A percentile compares a stretch with the other conserved stretches of the same genome.
Conservation (phyloP, 2,113 vertebrate genomes). For the Urocitellus parryii region DNA sequence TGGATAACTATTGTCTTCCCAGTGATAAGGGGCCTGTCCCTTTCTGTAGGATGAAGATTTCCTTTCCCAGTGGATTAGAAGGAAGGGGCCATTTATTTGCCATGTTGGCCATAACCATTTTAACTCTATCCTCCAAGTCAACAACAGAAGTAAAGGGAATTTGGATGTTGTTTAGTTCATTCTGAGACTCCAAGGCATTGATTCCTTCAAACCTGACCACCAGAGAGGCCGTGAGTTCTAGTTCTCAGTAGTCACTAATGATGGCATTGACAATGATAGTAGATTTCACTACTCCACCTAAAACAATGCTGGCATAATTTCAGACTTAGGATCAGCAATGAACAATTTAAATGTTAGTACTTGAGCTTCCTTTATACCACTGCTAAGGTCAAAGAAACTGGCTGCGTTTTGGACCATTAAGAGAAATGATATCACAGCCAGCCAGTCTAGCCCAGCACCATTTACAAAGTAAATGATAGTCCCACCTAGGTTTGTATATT, state of each 20-base stretch:
- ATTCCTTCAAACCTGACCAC: slow-evolving; percentile 93
- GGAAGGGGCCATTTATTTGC: slow-evolving; percentile 83
- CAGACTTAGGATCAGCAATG: slow-evolving; percentile 93
- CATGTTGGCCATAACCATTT: slow-evolving; percentile 91
- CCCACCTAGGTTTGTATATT: slow-evolving; percentile 89
- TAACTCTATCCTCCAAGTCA: slow-evolving; percentile 92
- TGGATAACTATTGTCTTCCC: not conserved
- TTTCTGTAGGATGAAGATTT: not conserved
- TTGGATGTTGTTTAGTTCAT: slow-evolving; percentile 90
- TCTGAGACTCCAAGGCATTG: slow-evolving; percentile 91
- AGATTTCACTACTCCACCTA: slow-evolving; percentile 95
- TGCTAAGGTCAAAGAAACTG: slow-evolving; percentile 94
- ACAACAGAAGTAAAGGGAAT: slow-evolving; percentile 89
- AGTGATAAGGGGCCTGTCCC: not conserved
- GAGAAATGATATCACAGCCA: slow-evolving; percentile 93
- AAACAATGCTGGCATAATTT: slow-evolving; percentile 94
- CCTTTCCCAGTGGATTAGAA: not conserved
- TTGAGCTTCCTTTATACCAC: slow-evolving; percentile 92
- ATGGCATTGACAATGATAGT: slow-evolving; percentile 94
- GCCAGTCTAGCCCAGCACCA: slow-evolving; percentile 93
- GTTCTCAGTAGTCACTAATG: slow-evolving; percentile 92
- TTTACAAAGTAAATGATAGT: slow-evolving; percentile 96
- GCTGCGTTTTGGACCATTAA: slow-evolving; percentile 94
- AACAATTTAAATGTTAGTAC: slow-evolving; percentile 95
- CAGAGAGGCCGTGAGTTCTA: slow-evolving; percentile 91